Percentiles rank a stretch among this genome's conserved stretches.
These are phyloP conservation scores for Thyatira batis DNA, from an alignment of 2,888 invertebrate species.

Conservation along the genomic window DNA sequence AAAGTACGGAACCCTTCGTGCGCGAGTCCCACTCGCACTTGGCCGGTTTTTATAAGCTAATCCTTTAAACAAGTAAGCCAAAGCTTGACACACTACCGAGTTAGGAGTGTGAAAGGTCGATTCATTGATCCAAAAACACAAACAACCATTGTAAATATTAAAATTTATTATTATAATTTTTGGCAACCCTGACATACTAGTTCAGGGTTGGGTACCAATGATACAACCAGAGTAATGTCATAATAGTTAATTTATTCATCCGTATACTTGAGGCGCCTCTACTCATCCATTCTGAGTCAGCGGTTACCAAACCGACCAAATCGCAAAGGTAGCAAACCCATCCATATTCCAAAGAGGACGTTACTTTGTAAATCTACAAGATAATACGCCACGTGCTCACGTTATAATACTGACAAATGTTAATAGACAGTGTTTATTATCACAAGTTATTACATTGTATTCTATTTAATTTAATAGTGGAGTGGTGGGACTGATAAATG, in stretches of 20 bases:
- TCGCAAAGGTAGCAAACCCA: neutral
- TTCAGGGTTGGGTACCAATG: conserved; percentile 9
- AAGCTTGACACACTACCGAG: too few species aligned
- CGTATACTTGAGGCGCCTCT: conserved; percentile 18
- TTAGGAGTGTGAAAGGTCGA: too few species aligned
- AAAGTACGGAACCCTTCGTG: too few species aligned
- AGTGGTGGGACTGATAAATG: too few species aligned
- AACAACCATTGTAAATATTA: neutral
- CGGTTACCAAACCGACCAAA: neutral
- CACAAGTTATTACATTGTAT: neutral
- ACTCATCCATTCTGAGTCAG: neutral
- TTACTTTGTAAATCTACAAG: neutral
- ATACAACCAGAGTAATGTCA: conserved; percentile 25
- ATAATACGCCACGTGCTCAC: neutral
- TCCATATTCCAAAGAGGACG: neutral
- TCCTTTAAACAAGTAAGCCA: too few species aligned
- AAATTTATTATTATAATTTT: conserved; percentile 8
- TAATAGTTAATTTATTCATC: conserved; percentile 37
- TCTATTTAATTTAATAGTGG: neutral
- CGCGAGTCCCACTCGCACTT: too few species aligned
- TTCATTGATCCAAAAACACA: neutral
- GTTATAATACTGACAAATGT: neutral
- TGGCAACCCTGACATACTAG: conserved; percentile 38
- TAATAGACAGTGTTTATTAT: neutral
- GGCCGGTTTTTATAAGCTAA: too few species aligned